phyloP scores from a whole-genome alignment of 2,888 invertebrate genomes.

The Lamproptera curius region DNA sequence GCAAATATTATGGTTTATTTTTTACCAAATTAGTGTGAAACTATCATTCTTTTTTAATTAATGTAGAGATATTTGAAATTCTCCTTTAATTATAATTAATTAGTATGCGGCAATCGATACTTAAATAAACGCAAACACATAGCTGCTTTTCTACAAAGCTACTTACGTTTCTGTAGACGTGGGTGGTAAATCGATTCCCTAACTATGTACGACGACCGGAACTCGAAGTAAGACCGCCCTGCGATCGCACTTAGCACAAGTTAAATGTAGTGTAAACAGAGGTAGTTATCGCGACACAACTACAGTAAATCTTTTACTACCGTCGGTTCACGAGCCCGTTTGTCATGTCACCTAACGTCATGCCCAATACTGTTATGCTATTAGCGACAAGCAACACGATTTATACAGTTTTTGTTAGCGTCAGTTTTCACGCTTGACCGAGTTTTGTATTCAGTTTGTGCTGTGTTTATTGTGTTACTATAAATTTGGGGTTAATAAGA shows the following conservation, averaged over 20 bases:
- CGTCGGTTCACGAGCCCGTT: slow-evolving; percentile 44
- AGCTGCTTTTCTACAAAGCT: too few species aligned
- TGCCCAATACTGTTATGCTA: slow-evolving; percentile 33
- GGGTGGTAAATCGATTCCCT: slow-evolving; percentile 19
- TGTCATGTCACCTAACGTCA: slow-evolving; percentile 56
- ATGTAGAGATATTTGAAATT: too few species aligned
- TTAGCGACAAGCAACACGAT: slow-evolving; percentile 40
- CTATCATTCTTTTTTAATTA: too few species aligned
- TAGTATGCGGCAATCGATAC: too few species aligned
- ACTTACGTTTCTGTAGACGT: too few species aligned
- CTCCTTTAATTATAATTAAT: too few species aligned
- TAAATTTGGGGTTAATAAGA: too few species aligned
- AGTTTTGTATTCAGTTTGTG: too few species aligned
- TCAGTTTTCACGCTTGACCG: background rate
- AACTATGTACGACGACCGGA: slow-evolving; percentile 11
- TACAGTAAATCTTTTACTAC: slow-evolving; percentile 57
- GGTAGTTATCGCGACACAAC: slow-evolving; percentile 64
- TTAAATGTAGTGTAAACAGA: slow-evolving; percentile 73
- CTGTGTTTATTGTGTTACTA: too few species aligned
- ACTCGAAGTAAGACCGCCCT: slow-evolving; percentile 4
- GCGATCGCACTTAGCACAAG: slow-evolving; percentile 53
- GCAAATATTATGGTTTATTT: too few species aligned
- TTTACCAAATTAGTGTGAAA: too few species aligned
- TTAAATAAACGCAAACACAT: too few species aligned
- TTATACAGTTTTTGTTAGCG: slow-evolving; percentile 26